Percentiles rank a stretch among this genome's conserved stretches.
Conservation (phyloP, 2,888 invertebrate species). For the Drosophila pseudotakahashii region DNA sequence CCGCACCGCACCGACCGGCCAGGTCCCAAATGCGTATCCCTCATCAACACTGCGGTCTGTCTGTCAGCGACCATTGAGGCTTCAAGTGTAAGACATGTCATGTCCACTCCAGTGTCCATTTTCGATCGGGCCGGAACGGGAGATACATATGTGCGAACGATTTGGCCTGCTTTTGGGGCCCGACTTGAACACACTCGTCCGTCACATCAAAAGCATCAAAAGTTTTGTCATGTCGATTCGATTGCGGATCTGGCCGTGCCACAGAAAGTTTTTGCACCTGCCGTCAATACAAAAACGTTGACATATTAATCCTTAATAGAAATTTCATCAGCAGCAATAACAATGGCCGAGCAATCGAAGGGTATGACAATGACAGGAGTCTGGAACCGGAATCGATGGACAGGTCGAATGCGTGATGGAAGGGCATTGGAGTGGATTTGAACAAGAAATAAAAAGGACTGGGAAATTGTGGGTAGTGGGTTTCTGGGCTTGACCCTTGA, state of each 20-base stretch:
- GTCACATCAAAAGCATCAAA: constrained; percentile 78
- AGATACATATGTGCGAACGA: background rate
- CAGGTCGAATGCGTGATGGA: constrained; percentile 7
- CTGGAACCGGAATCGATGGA: constrained; percentile 24
- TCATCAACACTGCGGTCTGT: constrained; percentile 64
- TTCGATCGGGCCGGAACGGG: constrained; percentile 3
- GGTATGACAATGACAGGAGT: constrained; percentile 50
- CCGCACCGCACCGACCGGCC: constrained; percentile 3
- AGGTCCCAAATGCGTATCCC: constrained; percentile 40
- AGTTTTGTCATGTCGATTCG: constrained; percentile 72
- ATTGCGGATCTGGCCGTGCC: constrained; percentile 45
- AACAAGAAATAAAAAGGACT: background rate
- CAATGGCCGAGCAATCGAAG: constrained; percentile 37
- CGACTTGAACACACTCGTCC: constrained; percentile 51
- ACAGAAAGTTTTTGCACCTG: constrained; percentile 73
- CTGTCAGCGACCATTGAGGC: constrained; percentile 65
- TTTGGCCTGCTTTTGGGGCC: background rate
- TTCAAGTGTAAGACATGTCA: constrained; percentile 77
- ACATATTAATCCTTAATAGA: constrained; percentile 80
- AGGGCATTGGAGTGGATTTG: background rate
- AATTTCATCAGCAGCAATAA: constrained; percentile 67
- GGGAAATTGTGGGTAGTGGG: background rate
- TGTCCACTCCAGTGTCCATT: constrained; percentile 55
- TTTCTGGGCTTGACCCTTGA: background rate
- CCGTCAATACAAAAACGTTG: constrained; percentile 61